Conservation (phyloP, 2,113 vertebrate genomes). For the Myrmecobius fasciatus region DNA sequence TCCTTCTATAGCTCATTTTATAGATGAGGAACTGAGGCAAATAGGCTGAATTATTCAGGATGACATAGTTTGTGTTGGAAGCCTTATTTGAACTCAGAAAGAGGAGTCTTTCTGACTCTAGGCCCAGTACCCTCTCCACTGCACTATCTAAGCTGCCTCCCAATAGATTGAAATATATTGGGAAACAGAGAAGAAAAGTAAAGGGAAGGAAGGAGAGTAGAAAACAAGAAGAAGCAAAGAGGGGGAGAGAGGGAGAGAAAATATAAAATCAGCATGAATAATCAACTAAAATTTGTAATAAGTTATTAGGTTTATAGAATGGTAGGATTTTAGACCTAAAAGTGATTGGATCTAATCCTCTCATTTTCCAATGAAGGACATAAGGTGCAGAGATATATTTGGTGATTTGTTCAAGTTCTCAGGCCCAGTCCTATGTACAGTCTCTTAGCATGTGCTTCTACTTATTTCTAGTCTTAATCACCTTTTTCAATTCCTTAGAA, state of each 20-base stretch:
- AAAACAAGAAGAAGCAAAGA: background rate
- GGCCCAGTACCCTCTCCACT: background rate
- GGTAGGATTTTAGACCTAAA: too few species aligned
- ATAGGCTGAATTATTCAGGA: background rate
- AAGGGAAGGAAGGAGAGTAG: background rate
- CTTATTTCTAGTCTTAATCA: background rate
- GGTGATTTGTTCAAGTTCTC: background rate
- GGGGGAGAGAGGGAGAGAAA: background rate
- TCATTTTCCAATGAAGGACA: background rate
- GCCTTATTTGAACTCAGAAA: background rate
- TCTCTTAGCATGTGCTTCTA: background rate
- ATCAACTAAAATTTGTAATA: background rate
- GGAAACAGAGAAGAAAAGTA: background rate
- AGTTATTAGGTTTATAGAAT: background rate
- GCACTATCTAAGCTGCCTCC: background rate
- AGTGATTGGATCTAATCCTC: background rate
- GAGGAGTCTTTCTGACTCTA: background rate
- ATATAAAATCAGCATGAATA: background rate
- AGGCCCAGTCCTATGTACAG: background rate
- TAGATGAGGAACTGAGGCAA: background rate
- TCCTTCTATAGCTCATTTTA: background rate
- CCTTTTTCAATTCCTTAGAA: background rate
- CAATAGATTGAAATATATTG: background rate
- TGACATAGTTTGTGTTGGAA: background rate
- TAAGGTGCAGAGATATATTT: background rate